Conservation (phyloP, 2,888 invertebrate genomes). For the Agonopterix subpropinquella region DNA sequence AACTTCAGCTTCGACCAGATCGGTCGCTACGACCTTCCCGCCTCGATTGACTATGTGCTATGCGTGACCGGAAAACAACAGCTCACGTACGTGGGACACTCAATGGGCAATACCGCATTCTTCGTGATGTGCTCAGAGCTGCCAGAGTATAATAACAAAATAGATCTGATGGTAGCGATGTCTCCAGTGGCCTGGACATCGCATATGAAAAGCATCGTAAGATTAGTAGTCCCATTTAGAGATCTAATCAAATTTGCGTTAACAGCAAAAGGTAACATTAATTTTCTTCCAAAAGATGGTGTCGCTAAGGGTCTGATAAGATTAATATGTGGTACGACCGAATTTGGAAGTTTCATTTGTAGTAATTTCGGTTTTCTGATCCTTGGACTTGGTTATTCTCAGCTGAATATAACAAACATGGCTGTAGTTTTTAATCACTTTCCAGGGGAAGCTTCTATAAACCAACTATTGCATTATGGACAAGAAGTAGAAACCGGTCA, state of each 20-base stretch:
- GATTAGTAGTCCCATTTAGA: conserved; percentile 30
- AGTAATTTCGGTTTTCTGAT: not conserved
- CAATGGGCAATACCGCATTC: conserved; percentile 53
- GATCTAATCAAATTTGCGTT: conserved; percentile 24
- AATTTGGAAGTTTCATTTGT: not conserved
- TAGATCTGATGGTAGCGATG: conserved; percentile 44
- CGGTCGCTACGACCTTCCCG: conserved; percentile 46
- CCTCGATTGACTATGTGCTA: conserved; percentile 44
- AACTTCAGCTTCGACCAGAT: conserved; percentile 55
- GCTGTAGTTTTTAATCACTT: conserved; percentile 40
- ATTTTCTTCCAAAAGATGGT: conserved; percentile 17
- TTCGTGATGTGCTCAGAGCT: conserved; percentile 40
- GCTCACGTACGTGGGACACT: conserved; percentile 52
- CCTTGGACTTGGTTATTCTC: not conserved
- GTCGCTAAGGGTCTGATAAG: not conserved
- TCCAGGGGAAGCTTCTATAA: conserved; percentile 49
- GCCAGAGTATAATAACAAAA: conserved; percentile 44
- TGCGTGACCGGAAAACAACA: conserved; percentile 22
- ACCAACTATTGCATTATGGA: conserved; percentile 48
- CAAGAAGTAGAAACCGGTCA: conserved; percentile 42
- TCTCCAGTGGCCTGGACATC: conserved; percentile 53
- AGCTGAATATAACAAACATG: not conserved
- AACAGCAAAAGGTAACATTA: conserved; percentile 36
- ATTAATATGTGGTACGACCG: not conserved
- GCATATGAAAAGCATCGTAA: conserved; percentile 35